Percentiles rank a stretch among this genome's conserved stretches.
These are phyloP conservation scores for Melanotaenia maccullochi DNA, from an alignment of 2,797 vertebrate genomes.

Conservation along the genomic window DNA sequence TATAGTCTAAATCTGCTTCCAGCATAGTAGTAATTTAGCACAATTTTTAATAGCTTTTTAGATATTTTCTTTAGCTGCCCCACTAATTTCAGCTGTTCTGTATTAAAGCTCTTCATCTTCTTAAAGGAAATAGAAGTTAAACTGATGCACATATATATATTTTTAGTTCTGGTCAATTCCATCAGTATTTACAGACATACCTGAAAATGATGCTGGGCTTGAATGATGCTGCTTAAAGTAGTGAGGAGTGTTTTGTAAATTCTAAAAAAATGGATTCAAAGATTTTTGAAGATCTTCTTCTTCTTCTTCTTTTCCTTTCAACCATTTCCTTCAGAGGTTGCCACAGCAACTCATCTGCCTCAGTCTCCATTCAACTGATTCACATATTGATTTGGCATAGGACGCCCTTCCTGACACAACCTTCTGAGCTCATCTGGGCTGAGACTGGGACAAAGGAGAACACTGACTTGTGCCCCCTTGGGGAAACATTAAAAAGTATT, in stretches of 20 bases:
- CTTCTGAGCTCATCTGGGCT: not conserved
- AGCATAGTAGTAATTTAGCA: not conserved
- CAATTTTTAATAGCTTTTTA: not conserved
- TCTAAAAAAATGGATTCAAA: not conserved
- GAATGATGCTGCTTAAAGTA: too few relatives aligned
- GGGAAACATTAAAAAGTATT: not conserved
- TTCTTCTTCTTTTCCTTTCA: not conserved
- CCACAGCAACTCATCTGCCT: not conserved
- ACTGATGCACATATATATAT: not conserved
- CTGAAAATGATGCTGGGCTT: too few relatives aligned
- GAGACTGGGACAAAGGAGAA: not conserved
- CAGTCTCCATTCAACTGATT: not conserved
- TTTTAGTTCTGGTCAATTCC: not conserved
- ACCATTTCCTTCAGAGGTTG: not conserved
- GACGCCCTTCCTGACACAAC: not conserved
- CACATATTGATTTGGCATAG: not conserved
- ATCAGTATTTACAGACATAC: too few relatives aligned
- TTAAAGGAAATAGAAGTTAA: not conserved
- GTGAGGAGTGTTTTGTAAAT: too few relatives aligned
- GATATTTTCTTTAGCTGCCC: not conserved
- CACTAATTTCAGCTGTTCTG: not conserved
- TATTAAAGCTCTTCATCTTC: not conserved
- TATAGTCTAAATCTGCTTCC: slow-evolving; percentile 14
- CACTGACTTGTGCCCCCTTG: not conserved
- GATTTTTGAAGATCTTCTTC: not conserved